phyloP scores from a whole-genome alignment of 2,888 invertebrate species.

The Scaptomyza cyrtandrae region DNA sequence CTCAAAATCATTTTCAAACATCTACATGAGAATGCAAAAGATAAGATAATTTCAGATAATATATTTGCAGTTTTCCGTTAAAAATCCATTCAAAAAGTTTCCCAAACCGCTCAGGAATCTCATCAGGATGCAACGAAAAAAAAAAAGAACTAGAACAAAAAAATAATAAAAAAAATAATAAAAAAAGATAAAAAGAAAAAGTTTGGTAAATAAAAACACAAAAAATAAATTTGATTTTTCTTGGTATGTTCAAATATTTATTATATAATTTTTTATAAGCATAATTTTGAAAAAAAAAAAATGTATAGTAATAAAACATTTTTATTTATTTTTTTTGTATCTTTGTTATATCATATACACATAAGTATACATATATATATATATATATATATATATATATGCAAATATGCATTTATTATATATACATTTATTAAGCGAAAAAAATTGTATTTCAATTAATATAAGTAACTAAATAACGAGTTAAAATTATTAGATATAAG shows the following conservation, averaged over 20 bases:
- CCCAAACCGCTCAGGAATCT: not conserved
- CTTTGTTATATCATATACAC: slow-evolving; percentile 22
- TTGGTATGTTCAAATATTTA: slow-evolving; percentile 76
- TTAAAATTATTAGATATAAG: slow-evolving; percentile 63
- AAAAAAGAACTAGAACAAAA: not conserved
- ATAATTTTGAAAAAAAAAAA: slow-evolving; percentile 62
- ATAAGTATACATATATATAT: slow-evolving; percentile 16
- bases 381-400: slow-evolving; percentile 19
- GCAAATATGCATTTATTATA: slow-evolving; percentile 25
- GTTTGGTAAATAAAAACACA: slow-evolving; percentile 19
- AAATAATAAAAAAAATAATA: not conserved
- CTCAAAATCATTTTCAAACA: too few relatives aligned
- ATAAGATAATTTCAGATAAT: too few relatives aligned
- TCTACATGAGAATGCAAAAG: too few relatives aligned
- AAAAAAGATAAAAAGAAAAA: slow-evolving; percentile 1
- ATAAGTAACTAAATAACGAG: slow-evolving; percentile 77
- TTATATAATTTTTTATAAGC: slow-evolving; percentile 67
- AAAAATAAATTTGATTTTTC: slow-evolving; percentile 40
- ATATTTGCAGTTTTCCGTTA: too few relatives aligned
- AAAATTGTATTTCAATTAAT: slow-evolving; percentile 52
- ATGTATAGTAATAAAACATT: slow-evolving; percentile 43
- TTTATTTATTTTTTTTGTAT: slow-evolving; percentile 14
- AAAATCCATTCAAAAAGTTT: too few relatives aligned
- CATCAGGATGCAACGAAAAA: too few relatives aligned
- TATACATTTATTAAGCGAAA: slow-evolving; percentile 41